Evolutionary conservation across 2,888 invertebrate genomes (phyloP).

Genomic region (Exocentrus adspersus): DNA sequence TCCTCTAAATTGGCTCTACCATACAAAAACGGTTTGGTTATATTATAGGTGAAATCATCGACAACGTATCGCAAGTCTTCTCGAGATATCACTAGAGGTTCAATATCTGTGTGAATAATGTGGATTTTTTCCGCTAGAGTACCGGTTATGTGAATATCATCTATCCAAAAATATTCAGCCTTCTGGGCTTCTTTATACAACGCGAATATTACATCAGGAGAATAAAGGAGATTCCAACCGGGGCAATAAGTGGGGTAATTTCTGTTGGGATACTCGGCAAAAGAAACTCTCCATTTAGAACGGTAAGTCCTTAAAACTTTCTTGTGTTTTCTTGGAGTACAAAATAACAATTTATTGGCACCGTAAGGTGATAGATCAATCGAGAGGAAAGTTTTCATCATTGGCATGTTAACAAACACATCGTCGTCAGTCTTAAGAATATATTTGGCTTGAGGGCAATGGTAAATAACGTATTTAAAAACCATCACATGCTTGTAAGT

Average conservation of each 20-base stretch:
- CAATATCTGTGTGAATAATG: slow-evolving; percentile 66
- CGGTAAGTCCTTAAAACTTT: slow-evolving; percentile 65
- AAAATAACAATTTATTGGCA: slow-evolving; percentile 71
- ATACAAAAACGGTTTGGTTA: slow-evolving; percentile 64
- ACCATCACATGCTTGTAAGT: slow-evolving; percentile 88
- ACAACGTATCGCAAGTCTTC: slow-evolving; percentile 36
- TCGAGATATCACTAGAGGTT: slow-evolving; percentile 44
- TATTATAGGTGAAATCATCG: slow-evolving; percentile 37
- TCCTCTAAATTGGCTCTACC: slow-evolving; percentile 67
- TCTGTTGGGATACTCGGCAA: slow-evolving; percentile 70
- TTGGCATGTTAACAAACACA: slow-evolving; percentile 76
- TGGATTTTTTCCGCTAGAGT: slow-evolving; percentile 68
- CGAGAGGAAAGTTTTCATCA: slow-evolving; percentile 69
- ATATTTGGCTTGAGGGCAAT: slow-evolving; percentile 73
- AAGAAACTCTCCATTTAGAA: slow-evolving; percentile 82
- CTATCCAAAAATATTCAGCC: slow-evolving; percentile 77
- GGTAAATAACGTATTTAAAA: slow-evolving; percentile 78
- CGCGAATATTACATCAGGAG: slow-evolving; percentile 67
- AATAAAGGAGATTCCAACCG: slow-evolving; percentile 73
- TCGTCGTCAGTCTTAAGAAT: slow-evolving; percentile 83
- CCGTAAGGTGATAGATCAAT: slow-evolving; percentile 71
- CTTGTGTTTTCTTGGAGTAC: slow-evolving; percentile 63
- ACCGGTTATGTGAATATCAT: slow-evolving; percentile 78
- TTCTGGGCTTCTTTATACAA: slow-evolving; percentile 66
- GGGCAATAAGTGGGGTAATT: slow-evolving; percentile 81